Percentiles rank a stretch among this genome's conserved stretches.
Evolutionary conservation across 2,888 invertebrate genomes (phyloP).

Genomic region (Ferdinandea cuprea): DNA sequence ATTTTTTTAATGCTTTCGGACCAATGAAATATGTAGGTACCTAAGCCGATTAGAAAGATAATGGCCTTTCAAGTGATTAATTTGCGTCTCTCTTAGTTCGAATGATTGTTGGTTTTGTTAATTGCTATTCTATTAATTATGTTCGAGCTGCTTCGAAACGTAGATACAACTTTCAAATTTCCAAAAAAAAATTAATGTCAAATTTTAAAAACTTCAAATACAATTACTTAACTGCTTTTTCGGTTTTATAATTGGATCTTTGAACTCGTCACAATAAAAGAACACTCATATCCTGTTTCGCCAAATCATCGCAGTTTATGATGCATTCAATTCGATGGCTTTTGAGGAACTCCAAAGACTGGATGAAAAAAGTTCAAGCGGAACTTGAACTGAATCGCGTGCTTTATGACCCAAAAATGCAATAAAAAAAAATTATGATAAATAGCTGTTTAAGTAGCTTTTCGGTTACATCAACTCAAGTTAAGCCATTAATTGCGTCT

Average conservation of each 20-base stretch:
- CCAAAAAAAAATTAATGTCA: no score
- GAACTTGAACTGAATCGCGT: slow-evolving; percentile 40
- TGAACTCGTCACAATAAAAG: background rate
- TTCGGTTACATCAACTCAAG: slow-evolving; percentile 30
- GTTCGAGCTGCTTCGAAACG: background rate
- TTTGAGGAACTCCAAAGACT: no score
- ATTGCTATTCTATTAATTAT: background rate
- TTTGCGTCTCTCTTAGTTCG: background rate
- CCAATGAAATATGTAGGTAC: no score
- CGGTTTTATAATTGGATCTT: background rate
- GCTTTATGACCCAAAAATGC: slow-evolving; percentile 68
- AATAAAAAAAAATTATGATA: no score
- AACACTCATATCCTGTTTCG: slow-evolving; percentile 8
- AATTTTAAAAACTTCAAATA: no score
- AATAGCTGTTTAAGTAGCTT: slow-evolving; percentile 22
- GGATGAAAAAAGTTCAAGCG: slow-evolving; percentile 17
- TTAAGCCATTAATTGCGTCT: slow-evolving; percentile 60
- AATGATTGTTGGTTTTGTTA: background rate
- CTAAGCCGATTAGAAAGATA: no score
- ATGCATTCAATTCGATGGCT: slow-evolving; percentile 11
- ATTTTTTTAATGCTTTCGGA: no score
- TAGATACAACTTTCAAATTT: background rate
- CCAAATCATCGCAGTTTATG: slow-evolving; percentile 22
- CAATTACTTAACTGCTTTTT: no score
- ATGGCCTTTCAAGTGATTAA: no score